These are phyloP conservation scores for Potamilus streckersoni DNA, from an alignment of 1,140 invertebrate genomes.

Conservation along the genomic window DNA sequence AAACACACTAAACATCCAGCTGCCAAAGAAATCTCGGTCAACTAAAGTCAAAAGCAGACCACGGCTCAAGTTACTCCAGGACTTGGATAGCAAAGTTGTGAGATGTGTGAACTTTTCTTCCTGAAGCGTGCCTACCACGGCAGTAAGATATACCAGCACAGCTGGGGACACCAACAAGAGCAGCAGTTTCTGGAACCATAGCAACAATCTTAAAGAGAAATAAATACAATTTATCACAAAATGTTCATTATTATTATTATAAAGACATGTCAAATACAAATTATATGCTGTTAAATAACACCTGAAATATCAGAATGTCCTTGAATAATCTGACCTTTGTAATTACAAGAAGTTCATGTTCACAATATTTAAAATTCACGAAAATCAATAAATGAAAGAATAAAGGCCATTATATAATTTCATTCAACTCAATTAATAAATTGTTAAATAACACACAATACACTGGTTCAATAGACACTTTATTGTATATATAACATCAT, in stretches of 20 bases:
- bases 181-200: constrained; percentile 46
- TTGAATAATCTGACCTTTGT: no score
- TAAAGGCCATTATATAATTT: no score
- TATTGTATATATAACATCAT: no score
- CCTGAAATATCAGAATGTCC: no score
- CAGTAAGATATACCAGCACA: constrained; percentile 47
- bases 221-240: neutral
- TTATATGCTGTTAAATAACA: no score
- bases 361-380: no score
- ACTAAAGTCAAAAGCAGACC: constrained; percentile 83
- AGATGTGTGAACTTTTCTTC: constrained; percentile 24
- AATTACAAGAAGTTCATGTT: no score
- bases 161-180: constrained; percentile 58
- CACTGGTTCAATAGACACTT: no score
- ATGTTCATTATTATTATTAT: neutral
- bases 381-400: no score
- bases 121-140: constrained; percentile 37
- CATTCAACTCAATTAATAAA: no score
- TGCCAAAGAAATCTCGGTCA: constrained; percentile 82
- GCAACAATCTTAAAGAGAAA: constrained; percentile 41
- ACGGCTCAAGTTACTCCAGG: constrained; percentile 70
- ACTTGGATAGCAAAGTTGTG: constrained; percentile 38
- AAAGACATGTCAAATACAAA: no score
- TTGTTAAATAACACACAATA: no score
- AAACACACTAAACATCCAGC: constrained; percentile 75